Evolutionary conservation across 2,113 vertebrate genomes (phyloP).

Genomic region (Ornithorhynchus anatinus): DNA sequence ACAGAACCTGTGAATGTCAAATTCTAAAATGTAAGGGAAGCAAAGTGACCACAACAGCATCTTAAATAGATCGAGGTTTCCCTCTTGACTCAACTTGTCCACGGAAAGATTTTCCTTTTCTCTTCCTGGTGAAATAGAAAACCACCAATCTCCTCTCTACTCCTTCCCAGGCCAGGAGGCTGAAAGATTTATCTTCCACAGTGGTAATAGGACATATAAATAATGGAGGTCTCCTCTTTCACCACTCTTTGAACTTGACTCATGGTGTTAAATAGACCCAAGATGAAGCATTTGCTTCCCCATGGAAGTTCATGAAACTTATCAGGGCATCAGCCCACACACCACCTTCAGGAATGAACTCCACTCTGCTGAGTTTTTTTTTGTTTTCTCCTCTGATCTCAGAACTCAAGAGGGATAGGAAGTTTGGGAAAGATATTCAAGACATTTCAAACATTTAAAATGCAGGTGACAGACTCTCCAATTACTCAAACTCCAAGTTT

Average conservation of each 20-base stretch:
- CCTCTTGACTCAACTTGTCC: not conserved
- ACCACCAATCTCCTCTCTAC: not conserved
- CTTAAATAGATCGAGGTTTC: not conserved
- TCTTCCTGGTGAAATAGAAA: slow-evolving; percentile 14
- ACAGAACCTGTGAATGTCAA: not conserved
- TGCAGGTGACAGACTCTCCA: too few relatives aligned
- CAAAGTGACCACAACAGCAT: not conserved
- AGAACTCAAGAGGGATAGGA: not conserved
- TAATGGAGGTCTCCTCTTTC: slow-evolving; percentile 7
- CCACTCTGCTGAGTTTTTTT: not conserved
- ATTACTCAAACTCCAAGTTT: too few relatives aligned
- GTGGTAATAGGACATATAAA: not conserved
- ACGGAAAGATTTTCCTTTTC: not conserved
- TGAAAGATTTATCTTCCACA: slow-evolving; percentile 17
- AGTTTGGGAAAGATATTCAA: not conserved
- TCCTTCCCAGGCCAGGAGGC: slow-evolving; percentile 2
- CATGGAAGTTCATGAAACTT: not conserved
- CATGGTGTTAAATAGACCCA: not conserved
- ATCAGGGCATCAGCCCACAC: not conserved
- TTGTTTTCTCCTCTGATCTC: not conserved
- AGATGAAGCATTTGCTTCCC: not conserved
- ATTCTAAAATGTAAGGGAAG: not conserved
- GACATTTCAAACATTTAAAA: not conserved
- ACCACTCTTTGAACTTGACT: slow-evolving; percentile 6
- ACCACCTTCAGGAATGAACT: too few relatives aligned